Base-by-base conservation (phyloP, 2,888 invertebrate species). In the Pseudococcus jackbeardsleyi region DNA sequence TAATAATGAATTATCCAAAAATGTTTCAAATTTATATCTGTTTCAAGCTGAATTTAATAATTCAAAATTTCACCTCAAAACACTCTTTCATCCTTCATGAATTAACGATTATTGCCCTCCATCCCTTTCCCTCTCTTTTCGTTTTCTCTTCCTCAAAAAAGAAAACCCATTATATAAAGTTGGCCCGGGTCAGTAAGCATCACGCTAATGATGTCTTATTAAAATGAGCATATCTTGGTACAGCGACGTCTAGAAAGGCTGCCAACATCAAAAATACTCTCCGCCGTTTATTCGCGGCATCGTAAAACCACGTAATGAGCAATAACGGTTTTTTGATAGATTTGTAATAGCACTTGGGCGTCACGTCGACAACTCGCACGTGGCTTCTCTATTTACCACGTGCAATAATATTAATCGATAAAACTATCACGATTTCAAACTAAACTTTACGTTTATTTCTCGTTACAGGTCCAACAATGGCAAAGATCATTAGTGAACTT, bases 401-500 rank as follows among this genome's bases (percentile, higher is more conserved):
- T 50, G 50, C 50, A 50, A 50, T 33, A 33, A 33, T 33, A n/a
- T 33, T 17, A 59, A n/a, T 59, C 59, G 50, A 59, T 19, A 11
- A 19, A 59, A 19, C 19, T 19, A 5, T 19, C 19, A 19, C 59
- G 19, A 19, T 59, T 11, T 59, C 59, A 19, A 19, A 5, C n/a
- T 19, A 59, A 59, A 15, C 59, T 59, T 7, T 12, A 19, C 33
- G 17, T 86, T 46, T 46, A 26, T 48, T 50, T 46, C 17, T 72
- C 9, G 26, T 87, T 87, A 50, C 54, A 87, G 87, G 87, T 87
- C n/a, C 79, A 79, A 79, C 77, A 79, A 50, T 87, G 87, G 87
- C 87, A 87, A 54, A 77, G 87, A 33, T 87, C 87, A 8, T 79
- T 87, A 33, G 87, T 87, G 33, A 87, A 87, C 72, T 48, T 87